Conservation (phyloP, 1,140 invertebrate species). For the Limonius californicus region DNA sequence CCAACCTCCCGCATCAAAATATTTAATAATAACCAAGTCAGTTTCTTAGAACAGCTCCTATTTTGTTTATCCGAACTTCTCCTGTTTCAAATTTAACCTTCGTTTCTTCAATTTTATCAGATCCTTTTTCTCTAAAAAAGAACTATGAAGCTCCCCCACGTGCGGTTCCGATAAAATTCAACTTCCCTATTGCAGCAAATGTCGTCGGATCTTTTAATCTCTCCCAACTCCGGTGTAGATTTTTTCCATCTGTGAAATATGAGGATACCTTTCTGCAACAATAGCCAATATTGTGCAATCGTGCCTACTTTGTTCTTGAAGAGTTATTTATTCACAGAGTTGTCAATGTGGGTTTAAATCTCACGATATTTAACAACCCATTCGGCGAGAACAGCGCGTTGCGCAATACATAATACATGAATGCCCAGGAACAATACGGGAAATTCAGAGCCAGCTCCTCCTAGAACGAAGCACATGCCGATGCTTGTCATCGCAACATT, state of each 20-base stretch:
- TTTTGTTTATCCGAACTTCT: too few relatives aligned
- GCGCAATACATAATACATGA: constrained; percentile 6
- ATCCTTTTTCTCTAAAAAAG: too few relatives aligned
- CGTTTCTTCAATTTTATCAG: too few relatives aligned
- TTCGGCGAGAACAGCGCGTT: background rate
- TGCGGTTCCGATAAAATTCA: too few relatives aligned
- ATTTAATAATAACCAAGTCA: too few relatives aligned
- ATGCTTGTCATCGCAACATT: constrained; percentile 1
- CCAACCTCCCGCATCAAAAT: too few relatives aligned
- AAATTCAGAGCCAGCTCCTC: background rate
- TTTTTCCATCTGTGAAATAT: constrained; percentile 11
- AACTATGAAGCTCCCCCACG: too few relatives aligned
- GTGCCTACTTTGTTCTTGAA: constrained; percentile 25
- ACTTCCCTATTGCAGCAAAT: background rate
- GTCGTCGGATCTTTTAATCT: constrained; percentile 1
- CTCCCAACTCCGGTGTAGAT: background rate
- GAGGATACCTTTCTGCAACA: constrained; percentile 17
- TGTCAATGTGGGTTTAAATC: constrained; percentile 13
- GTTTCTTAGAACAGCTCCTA: too few relatives aligned
- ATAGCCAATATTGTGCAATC: constrained; percentile 24
- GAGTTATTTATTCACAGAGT: constrained; percentile 22
- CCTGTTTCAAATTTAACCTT: too few relatives aligned
- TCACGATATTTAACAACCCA: constrained; percentile 14
- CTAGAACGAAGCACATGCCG: background rate
- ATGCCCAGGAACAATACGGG: background rate